Conservation (phyloP, 64 coral and sea anemone genomes). For the Hydrozoanthus tunicans region DNA sequence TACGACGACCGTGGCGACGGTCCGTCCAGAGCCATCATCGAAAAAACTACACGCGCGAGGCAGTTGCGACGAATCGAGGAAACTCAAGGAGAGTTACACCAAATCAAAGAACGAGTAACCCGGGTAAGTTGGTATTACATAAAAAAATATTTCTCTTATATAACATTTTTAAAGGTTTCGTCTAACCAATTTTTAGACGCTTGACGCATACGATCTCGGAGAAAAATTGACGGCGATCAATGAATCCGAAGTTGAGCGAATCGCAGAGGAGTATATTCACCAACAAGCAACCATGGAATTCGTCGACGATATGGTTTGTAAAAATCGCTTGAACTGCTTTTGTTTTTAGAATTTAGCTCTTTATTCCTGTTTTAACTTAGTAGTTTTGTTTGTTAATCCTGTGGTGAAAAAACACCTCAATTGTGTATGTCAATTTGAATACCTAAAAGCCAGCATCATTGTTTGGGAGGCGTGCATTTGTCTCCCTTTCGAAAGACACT, state of each 20-base stretch:
- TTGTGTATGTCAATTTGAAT: conserved; percentile 23
- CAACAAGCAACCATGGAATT: conserved; percentile 93
- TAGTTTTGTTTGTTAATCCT: neutral
- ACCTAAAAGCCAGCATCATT: conserved; percentile 9
- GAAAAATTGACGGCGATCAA: conserved; percentile 77
- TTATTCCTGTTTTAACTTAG: neutral
- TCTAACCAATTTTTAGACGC: conserved; percentile 53
- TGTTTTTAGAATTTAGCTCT: neutral
- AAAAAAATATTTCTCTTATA: neutral
- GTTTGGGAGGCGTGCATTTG: conserved; percentile 13
- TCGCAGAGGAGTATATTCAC: conserved; percentile 78
- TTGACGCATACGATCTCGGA: conserved; percentile 85
- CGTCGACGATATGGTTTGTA: conserved; percentile 86
- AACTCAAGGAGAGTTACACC: conserved; percentile 9
- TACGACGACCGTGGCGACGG: conserved; percentile 23
- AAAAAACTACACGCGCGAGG: conserved; percentile 50
- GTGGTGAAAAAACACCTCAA: neutral
- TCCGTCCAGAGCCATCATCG: conserved; percentile 30
- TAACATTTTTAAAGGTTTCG: neutral
- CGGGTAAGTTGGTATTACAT: conserved; percentile 26
- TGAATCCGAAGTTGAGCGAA: conserved; percentile 75
- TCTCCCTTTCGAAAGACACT: no score
- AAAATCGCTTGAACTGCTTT: neutral
- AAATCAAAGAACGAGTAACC: conserved; percentile 64
- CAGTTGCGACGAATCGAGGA: neutral